These are phyloP conservation scores for Lamprologus lemairii DNA, from an alignment of 2,113 vertebrate genomes.

Conservation along the genomic window DNA sequence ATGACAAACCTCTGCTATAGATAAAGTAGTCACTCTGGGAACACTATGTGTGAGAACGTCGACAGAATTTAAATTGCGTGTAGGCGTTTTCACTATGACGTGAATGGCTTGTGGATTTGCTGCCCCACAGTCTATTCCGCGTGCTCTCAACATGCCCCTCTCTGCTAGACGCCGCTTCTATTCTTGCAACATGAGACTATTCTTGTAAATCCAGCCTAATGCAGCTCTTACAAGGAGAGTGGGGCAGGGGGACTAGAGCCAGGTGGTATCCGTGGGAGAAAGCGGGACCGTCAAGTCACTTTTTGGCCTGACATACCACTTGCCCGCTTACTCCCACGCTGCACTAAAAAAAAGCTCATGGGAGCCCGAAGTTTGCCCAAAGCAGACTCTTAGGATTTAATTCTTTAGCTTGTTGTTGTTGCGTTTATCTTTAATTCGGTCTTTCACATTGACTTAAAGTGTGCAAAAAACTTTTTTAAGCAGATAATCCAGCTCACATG, in stretches of 20 bases:
- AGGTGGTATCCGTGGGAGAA: constrained; percentile 33
- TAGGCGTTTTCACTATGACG: neutral
- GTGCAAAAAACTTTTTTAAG: neutral
- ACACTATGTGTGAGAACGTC: neutral
- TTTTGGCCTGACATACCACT: neutral
- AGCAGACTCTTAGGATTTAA: neutral
- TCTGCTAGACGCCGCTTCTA: neutral
- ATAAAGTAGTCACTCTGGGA: neutral
- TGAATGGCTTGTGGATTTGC: neutral
- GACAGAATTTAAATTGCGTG: neutral
- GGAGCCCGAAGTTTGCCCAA: neutral
- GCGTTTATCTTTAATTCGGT: neutral
- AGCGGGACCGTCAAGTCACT: constrained; percentile 16
- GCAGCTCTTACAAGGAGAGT: neutral
- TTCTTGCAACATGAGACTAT: neutral
- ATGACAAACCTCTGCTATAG: neutral
- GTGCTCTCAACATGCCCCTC: neutral
- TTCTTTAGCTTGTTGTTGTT: neutral
- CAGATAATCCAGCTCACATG: neutral
- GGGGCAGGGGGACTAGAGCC: neutral
- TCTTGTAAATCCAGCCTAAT: constrained; percentile 10
- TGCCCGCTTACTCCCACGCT: constrained; percentile 15
- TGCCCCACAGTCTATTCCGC: neutral
- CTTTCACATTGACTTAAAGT: neutral
- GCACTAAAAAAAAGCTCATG: neutral